phyloP scores from a whole-genome alignment of 2,113 vertebrate species.

The Triplophysa tibetana region DNA sequence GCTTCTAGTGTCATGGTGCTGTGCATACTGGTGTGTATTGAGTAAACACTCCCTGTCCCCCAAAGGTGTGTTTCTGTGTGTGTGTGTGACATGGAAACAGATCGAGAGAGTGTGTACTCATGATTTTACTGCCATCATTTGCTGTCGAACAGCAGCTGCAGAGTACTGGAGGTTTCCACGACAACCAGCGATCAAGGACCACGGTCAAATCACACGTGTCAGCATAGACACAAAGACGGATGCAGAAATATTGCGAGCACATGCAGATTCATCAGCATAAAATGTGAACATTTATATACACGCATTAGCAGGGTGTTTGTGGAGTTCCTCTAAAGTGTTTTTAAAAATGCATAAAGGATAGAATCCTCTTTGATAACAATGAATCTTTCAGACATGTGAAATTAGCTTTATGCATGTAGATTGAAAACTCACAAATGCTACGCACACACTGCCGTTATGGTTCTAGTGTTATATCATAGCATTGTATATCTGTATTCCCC shows the following conservation, averaged over 20 bases:
- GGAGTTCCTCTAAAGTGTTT: no score
- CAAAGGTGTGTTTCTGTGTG: constrained; percentile 21
- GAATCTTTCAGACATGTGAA: no score
- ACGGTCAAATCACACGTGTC: constrained; percentile 4
- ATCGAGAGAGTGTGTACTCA: neutral
- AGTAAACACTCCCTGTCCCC: constrained; percentile 40
- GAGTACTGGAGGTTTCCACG: constrained; percentile 47
- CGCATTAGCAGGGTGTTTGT: no score
- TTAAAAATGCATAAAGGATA: no score
- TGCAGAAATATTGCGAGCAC: constrained; percentile 11
- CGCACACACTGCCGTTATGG: no score
- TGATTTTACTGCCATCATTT: constrained; percentile 45
- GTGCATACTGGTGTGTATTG: constrained; percentile 6
- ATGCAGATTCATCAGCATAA: neutral
- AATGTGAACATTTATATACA: neutral
- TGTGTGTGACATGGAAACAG: neutral
- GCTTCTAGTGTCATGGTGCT: constrained; percentile 38
- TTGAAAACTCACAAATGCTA: no score
- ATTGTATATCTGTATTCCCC: no score
- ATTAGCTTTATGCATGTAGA: no score
- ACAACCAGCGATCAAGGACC: constrained; percentile 44
- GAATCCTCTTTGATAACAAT: no score
- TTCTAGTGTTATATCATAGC: no score
- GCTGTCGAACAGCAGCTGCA: constrained; percentile 37
- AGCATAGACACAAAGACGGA: constrained; percentile 1